Evolutionary conservation across 1,140 invertebrate species (phyloP).

Genomic region (Drosophila tristis): DNA sequence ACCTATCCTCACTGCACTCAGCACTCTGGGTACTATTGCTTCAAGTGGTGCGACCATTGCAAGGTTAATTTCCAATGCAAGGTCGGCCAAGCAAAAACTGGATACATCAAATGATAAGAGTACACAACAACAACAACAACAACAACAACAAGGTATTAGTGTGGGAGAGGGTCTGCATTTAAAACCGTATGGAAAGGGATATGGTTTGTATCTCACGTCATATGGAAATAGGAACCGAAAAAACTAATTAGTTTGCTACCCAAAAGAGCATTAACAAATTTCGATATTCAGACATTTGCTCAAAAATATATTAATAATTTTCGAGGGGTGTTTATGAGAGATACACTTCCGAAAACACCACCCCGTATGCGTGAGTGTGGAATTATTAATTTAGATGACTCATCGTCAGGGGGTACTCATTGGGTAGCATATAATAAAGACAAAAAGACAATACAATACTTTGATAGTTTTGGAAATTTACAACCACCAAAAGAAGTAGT

Average conservation of each 20-base stretch:
- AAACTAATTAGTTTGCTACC: slow-evolving; percentile 4
- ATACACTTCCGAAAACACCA: background rate
- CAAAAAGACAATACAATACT: background rate
- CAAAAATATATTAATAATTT: background rate
- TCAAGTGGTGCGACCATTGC: slow-evolving; percentile 1
- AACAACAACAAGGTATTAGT: background rate
- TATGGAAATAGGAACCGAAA: background rate
- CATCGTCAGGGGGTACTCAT: background rate
- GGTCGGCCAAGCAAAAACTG: background rate
- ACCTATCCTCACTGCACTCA: background rate
- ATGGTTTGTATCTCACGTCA: background rate
- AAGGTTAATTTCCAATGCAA: background rate
- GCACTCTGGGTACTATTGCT: background rate
- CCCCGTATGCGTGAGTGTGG: background rate
- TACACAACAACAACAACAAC: background rate
- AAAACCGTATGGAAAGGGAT: slow-evolving; percentile 1
- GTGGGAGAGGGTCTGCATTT: background rate
- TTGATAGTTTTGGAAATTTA: slow-evolving; percentile 2
- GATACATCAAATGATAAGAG: background rate
- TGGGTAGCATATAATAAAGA: background rate
- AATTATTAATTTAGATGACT: background rate
- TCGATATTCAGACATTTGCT: background rate
- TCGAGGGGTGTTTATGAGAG: slow-evolving; percentile 1
- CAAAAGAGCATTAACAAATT: background rate
- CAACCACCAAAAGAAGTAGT: too few species aligned